Evolutionary conservation across 2,113 vertebrate species (phyloP).

Genomic region (Rhadina sibilatrix): DNA sequence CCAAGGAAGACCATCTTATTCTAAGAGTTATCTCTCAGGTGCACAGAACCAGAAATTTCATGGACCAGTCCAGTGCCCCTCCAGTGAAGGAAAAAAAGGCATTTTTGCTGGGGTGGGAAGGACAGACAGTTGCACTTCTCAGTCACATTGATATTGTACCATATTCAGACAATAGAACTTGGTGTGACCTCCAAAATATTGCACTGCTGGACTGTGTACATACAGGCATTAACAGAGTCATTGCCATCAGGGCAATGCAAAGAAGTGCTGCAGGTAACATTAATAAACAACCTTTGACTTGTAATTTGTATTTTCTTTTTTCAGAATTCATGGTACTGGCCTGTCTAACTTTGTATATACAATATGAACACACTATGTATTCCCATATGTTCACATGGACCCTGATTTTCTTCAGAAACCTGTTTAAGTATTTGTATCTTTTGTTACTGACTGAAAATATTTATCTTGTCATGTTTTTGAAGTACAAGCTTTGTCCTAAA

Average conservation of each 20-base stretch:
- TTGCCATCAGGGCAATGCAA: not conserved
- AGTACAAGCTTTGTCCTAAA: not conserved
- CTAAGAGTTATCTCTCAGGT: not conserved
- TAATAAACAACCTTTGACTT: not conserved
- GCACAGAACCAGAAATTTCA: not conserved
- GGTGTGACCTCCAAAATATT: not conserved
- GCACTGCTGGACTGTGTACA: not conserved
- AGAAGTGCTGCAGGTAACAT: not conserved
- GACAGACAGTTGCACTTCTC: not conserved
- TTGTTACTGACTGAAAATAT: not conserved
- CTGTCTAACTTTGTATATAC: not conserved
- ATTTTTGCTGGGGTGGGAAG: not conserved
- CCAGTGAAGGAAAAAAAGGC: not conserved
- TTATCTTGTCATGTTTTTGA: not conserved
- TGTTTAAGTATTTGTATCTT: not conserved
- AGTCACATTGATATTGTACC: not conserved
- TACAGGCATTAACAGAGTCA: not conserved
- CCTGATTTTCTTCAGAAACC: not conserved
- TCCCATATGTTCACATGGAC: not conserved
- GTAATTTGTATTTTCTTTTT: not conserved
- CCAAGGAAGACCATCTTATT: not conserved
- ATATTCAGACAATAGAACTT: not conserved
- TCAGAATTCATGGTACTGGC: not conserved
- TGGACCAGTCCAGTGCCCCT: not conserved
- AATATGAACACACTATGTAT: not conserved